Evolutionary conservation across 2,888 invertebrate genomes (phyloP).

Genomic region (Panorpa germanica): DNA sequence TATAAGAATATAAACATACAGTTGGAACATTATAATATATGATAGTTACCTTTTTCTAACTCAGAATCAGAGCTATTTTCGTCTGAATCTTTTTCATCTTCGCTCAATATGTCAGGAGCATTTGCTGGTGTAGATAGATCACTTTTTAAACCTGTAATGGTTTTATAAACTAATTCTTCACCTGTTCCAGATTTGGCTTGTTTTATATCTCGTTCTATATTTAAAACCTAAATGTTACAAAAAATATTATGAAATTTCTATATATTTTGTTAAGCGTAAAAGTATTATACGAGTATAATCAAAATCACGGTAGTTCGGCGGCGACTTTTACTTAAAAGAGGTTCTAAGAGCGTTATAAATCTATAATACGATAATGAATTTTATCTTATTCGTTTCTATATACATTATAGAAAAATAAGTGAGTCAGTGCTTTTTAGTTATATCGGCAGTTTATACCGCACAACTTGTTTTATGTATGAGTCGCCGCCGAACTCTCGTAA

Average conservation of each 20-base stretch:
- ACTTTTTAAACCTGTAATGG: constrained; percentile 65
- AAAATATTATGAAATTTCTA: constrained; percentile 8
- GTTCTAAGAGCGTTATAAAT: background rate
- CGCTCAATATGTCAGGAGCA: constrained; percentile 41
- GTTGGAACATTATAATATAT: too few relatives aligned
- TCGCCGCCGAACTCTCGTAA: too few relatives aligned
- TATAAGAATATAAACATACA: too few relatives aligned
- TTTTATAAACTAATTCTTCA: constrained; percentile 64
- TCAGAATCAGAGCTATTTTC: constrained; percentile 19
- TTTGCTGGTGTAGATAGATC: constrained; percentile 55
- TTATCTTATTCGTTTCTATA: background rate
- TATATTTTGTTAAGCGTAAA: background rate
- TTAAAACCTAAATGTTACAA: constrained; percentile 39
- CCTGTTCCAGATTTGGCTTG: constrained; percentile 56
- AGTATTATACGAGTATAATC: background rate
- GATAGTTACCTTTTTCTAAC: constrained; percentile 13
- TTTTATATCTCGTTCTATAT: constrained; percentile 71
- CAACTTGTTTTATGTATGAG: too few relatives aligned
- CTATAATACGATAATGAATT: constrained; percentile 2
- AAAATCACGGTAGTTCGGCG: too few relatives aligned
- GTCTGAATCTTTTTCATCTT: constrained; percentile 20
- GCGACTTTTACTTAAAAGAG: too few relatives aligned
- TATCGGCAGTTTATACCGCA: too few relatives aligned
- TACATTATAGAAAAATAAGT: background rate
- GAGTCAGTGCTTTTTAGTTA: too few relatives aligned